A percentile compares a stretch with the other conserved stretches of the same genome.
phyloP scores from a whole-genome alignment of 2,113 vertebrate genomes.

The Marmota flaviventris region DNA sequence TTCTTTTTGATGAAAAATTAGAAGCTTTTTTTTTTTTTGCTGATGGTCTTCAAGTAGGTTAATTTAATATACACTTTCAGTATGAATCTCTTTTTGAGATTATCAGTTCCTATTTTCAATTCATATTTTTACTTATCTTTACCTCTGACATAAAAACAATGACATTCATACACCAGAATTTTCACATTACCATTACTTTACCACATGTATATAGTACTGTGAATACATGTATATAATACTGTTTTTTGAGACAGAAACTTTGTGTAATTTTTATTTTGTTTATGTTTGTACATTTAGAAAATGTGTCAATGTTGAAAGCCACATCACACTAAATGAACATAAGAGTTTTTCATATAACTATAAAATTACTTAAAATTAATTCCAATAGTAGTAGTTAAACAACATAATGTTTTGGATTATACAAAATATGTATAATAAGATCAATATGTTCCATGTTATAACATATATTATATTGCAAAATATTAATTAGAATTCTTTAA shows the following conservation, averaged over 20 bases:
- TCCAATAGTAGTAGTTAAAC: constrained; percentile 34
- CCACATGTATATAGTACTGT: neutral
- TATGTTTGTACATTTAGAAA: constrained; percentile 48
- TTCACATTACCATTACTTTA: neutral
- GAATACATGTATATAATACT: neutral
- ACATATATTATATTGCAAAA: neutral
- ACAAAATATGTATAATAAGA: neutral
- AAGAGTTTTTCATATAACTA: constrained; percentile 21
- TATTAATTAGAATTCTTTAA: neutral
- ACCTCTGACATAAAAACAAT: neutral
- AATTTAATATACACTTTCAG: neutral
- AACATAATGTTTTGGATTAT: neutral
- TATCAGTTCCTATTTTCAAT: constrained; percentile 7
- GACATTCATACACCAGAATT: neutral
- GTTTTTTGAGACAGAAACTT: neutral
- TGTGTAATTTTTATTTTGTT: neutral
- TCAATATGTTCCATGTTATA: neutral
- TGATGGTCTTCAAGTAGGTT: neutral
- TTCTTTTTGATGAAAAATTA: neutral
- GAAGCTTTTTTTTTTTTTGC: neutral
- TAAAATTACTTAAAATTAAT: constrained; percentile 37
- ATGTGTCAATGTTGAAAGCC: neutral
- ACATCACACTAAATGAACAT: constrained; percentile 15
- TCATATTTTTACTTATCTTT: neutral
- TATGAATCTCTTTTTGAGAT: neutral